Conservation (phyloP, 1,140 invertebrate genomes). For the Teleopsis dalmanni region DNA sequence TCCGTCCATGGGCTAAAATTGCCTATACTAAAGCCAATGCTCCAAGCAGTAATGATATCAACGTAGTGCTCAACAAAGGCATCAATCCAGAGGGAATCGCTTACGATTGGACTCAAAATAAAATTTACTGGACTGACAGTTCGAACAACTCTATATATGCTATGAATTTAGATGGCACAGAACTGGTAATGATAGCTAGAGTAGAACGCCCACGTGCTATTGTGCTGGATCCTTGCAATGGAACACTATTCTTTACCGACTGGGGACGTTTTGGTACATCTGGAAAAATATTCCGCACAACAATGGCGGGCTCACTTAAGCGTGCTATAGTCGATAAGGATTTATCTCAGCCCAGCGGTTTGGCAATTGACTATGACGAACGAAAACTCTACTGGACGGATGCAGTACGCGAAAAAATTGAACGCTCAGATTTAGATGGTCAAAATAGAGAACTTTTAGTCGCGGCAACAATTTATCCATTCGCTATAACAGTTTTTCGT, state of each 20-base stretch:
- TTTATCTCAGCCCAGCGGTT: constrained; percentile 88
- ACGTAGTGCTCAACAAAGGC: constrained; percentile 68
- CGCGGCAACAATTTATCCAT: constrained; percentile 90
- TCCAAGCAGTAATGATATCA: constrained; percentile 55
- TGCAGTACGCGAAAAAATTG: constrained; percentile 94
- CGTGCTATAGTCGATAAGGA: constrained; percentile 83
- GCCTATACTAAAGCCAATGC: constrained; percentile 66
- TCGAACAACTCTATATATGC: constrained; percentile 91
- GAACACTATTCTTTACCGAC: constrained; percentile 85
- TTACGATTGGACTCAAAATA: constrained; percentile 94
- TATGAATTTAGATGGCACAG: constrained; percentile 82
- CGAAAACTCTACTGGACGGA: constrained; percentile 96
- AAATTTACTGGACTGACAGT: constrained; percentile 95
- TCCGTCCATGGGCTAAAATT: constrained; percentile 81
- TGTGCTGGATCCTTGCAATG: constrained; percentile 94
- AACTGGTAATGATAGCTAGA: constrained; percentile 86
- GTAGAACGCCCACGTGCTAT: constrained; percentile 91
- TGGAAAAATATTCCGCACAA: constrained; percentile 90
- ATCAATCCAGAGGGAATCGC: constrained; percentile 94
- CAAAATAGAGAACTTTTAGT: constrained; percentile 68
- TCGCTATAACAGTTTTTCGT: constrained; percentile 85
- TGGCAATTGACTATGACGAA: constrained; percentile 95
- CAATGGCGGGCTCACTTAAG: constrained; percentile 93
- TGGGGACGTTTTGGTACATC: constrained; percentile 89
- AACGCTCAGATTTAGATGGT: constrained; percentile 84